Percentiles rank a stretch among this genome's conserved stretches.
phyloP scores from a whole-genome alignment of 1,140 invertebrate genomes.

The Pogonognathellus flavescens region DNA sequence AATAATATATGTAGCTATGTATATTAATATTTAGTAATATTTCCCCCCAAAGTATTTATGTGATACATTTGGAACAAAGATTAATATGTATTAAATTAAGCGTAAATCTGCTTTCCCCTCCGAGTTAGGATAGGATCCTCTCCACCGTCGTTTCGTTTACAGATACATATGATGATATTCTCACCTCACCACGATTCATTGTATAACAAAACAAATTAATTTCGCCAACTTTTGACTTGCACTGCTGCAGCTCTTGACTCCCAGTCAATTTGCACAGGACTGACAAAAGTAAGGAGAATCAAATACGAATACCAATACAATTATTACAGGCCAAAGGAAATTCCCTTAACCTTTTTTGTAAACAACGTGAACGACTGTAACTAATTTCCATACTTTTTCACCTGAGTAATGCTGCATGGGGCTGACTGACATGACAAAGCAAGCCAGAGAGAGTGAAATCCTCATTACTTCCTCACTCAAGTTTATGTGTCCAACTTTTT shows the following conservation, averaged over 20 bases:
- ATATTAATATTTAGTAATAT: conserved; percentile 48
- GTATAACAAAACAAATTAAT: conserved; percentile 38
- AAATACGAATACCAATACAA: conserved; percentile 17
- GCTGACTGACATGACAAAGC: background rate
- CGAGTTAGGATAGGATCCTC: conserved; percentile 51
- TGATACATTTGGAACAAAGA: conserved; percentile 47
- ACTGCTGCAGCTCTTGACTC: background rate
- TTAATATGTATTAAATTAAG: conserved; percentile 51
- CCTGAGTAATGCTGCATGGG: conserved; percentile 17
- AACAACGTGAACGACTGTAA: conserved; percentile 29
- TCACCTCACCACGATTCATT: conserved; percentile 42
- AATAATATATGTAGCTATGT: conserved; percentile 25
- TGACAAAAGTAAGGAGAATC: conserved; percentile 36
- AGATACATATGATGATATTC: conserved; percentile 40
- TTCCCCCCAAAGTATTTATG: conserved; percentile 41
- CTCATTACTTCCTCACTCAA: conserved; percentile 18
- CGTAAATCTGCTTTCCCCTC: conserved; percentile 52
- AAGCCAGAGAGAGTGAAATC: conserved; percentile 25
- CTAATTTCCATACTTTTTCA: conserved; percentile 27
- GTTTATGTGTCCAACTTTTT: conserved; percentile 18
- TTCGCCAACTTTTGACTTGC: conserved; percentile 14
- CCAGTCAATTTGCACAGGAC: background rate
- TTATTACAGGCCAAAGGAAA: conserved; percentile 12
- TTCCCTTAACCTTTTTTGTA: background rate
- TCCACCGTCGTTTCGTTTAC: conserved; percentile 42